Percentiles rank a stretch among this genome's conserved stretches.
These are phyloP conservation scores for Bufo bufo DNA, from an alignment of 2,113 vertebrate species.

Conservation along the genomic window DNA sequence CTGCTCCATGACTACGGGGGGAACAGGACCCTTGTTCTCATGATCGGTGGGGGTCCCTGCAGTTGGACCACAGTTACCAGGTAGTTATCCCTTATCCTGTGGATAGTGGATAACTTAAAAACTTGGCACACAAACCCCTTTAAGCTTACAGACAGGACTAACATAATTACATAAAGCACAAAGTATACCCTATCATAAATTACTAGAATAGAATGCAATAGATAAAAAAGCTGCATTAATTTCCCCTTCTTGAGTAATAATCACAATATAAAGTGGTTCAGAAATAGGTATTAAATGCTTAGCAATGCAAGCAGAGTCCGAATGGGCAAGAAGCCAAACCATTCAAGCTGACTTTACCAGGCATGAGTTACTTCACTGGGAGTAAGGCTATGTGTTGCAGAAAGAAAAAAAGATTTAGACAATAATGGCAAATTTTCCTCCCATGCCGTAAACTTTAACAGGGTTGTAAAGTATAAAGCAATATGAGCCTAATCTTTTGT, in stretches of 20 bases:
- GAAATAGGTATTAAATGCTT: not conserved
- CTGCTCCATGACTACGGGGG: too few species aligned
- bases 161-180: not conserved
- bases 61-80: too few species aligned
- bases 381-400: not conserved
- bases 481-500: conserved; percentile 22
- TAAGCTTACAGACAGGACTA: not conserved
- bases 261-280: not conserved
- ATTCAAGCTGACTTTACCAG: not conserved
- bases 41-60: too few species aligned
- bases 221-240: not conserved
- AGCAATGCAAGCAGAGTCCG: not conserved
- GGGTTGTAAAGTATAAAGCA: conserved; percentile 9
- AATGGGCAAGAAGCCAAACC: not conserved
- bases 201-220: not conserved
- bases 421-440: not conserved
- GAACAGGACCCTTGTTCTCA: too few species aligned
- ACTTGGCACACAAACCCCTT: too few species aligned
- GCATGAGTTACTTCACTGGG: not conserved
- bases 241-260: not conserved
- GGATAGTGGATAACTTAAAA: too few species aligned
- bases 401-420: not conserved
- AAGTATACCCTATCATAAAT: not conserved
- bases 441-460: conserved; percentile 5
- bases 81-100: too few species aligned